Evolutionary conservation across 92 coral and sea anemone species (phyloP).

Genomic region (Siderastrea siderea): DNA sequence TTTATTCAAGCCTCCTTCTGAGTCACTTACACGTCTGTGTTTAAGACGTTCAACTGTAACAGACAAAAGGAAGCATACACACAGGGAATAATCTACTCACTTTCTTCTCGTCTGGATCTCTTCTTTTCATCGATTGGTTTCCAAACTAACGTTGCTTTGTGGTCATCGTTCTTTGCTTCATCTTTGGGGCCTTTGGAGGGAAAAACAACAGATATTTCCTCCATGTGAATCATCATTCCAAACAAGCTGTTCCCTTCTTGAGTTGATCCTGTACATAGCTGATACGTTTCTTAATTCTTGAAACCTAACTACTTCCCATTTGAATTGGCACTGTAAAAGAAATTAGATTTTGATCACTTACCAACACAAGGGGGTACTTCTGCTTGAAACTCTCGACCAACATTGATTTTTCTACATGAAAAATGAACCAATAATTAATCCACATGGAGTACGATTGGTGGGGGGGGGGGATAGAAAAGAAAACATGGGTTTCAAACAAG

Average conservation of each 20-base stretch:
- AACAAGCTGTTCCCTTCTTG: too few relatives aligned
- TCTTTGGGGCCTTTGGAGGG: conserved; percentile 58
- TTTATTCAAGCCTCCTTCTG: too few relatives aligned
- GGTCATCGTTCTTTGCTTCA: conserved; percentile 75
- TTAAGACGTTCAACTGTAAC: too few relatives aligned
- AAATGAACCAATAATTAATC: background rate
- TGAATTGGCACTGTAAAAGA: background rate
- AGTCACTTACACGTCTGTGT: too few relatives aligned
- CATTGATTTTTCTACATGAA: conserved; percentile 90
- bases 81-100: conserved; percentile 62
- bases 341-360: conserved; percentile 37
- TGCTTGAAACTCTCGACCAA: conserved; percentile 96
- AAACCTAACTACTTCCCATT: too few relatives aligned
- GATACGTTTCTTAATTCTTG: background rate
- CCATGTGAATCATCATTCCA: too few relatives aligned
- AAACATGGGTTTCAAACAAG: too few relatives aligned
- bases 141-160: conserved; percentile 93
- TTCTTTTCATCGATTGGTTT: conserved; percentile 87
- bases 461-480: too few relatives aligned
- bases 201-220: background rate
- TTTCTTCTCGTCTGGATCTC: conserved; percentile 87
- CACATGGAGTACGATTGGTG: too few relatives aligned
- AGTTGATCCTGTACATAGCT: too few relatives aligned
- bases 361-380: conserved; percentile 84
- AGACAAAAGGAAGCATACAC: background rate